phyloP scores from a whole-genome alignment of 2,888 invertebrate species.

The Fragum sueziense region DNA sequence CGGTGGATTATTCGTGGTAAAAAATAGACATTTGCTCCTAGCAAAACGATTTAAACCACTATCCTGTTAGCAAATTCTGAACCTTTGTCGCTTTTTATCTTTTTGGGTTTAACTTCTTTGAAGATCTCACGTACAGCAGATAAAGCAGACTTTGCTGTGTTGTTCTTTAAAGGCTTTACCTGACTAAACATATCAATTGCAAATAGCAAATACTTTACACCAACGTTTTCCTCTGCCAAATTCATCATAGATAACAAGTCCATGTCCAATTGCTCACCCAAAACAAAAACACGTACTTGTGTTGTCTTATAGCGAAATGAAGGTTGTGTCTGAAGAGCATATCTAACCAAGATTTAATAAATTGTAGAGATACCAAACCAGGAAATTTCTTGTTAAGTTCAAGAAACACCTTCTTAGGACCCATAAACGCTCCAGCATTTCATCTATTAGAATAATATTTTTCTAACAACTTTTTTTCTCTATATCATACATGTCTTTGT shows the following conservation, averaged over 20 bases:
- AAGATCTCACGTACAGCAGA: slow-evolving; percentile 30
- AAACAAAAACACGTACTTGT: slow-evolving; percentile 14
- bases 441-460: slow-evolving; percentile 17
- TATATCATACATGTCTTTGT: too few species aligned
- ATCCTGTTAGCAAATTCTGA: slow-evolving; percentile 34
- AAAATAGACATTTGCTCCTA: slow-evolving; percentile 22
- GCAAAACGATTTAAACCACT: slow-evolving; percentile 24
- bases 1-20: slow-evolving; percentile 33
- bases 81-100: slow-evolving; percentile 26
- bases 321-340: neutral
- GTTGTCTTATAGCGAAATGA: slow-evolving; percentile 13
- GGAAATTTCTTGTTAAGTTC: slow-evolving; percentile 14
- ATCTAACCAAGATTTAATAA: slow-evolving; percentile 23
- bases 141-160: slow-evolving; percentile 31
- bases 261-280: slow-evolving; percentile 4
- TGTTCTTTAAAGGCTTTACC: slow-evolving; percentile 44
- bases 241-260: slow-evolving; percentile 27
- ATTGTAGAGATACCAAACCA: neutral
- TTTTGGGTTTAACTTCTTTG: slow-evolving; percentile 16
- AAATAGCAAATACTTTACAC: slow-evolving; percentile 28
- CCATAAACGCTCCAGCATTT: slow-evolving; percentile 30
- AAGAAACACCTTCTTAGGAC: slow-evolving; percentile 18
- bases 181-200: slow-evolving; percentile 48
- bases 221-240: slow-evolving; percentile 25
- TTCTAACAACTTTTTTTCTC: neutral